These are phyloP conservation scores for Beaufortia kweichowensis DNA, from an alignment of 2,113 vertebrate genomes.

Conservation along the genomic window DNA sequence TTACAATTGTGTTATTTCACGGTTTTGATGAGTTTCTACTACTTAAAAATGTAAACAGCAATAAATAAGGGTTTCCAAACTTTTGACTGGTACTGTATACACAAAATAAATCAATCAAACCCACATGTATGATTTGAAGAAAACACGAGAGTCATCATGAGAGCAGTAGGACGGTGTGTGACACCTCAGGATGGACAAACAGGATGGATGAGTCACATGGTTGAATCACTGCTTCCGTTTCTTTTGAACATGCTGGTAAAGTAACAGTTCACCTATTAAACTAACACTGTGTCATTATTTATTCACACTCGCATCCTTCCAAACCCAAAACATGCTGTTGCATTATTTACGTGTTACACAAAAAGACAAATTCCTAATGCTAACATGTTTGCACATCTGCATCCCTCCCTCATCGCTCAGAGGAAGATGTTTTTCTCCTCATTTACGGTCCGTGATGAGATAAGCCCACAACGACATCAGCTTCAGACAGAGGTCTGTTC, in stretches of 20 bases:
- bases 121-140: background rate
- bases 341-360: background rate
- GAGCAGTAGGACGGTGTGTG: constrained; percentile 39
- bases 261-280: too few species aligned
- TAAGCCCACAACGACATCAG: background rate
- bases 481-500: background rate
- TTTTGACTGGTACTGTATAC: too few species aligned
- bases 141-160: constrained; percentile 20
- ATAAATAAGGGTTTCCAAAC: too few species aligned
- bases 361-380: background rate
- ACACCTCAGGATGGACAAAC: constrained; percentile 47
- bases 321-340: background rate
- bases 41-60: too few species aligned
- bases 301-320: constrained; percentile 8
- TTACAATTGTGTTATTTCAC: too few species aligned
- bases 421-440: background rate
- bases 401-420: background rate
- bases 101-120: too few species aligned
- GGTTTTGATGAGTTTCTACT: too few species aligned
- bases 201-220: constrained; percentile 58
- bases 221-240: constrained; percentile 29
- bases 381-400: too few species aligned
- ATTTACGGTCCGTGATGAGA: background rate
- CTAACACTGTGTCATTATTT: constrained; percentile 3
- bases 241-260: constrained; percentile 11